Conservation (phyloP, 2,888 invertebrate genomes). For the Lampropteryx suffumata region DNA sequence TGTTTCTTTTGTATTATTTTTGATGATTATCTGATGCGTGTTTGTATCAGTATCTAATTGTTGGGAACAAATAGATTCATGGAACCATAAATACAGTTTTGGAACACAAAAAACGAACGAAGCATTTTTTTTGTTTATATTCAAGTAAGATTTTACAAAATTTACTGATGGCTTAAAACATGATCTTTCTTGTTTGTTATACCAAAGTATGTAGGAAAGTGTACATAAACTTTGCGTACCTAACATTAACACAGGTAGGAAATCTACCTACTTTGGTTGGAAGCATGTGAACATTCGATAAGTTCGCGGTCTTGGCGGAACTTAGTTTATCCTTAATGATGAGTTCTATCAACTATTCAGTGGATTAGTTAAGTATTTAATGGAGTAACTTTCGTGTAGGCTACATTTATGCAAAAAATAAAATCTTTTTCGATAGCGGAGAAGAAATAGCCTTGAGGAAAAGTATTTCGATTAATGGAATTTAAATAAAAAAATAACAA, state of each 20-base stretch:
- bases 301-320: slow-evolving; percentile 31
- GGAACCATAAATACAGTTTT: too few relatives aligned
- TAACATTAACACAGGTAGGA: slow-evolving; percentile 17
- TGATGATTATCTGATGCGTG: slow-evolving; percentile 19
- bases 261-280: slow-evolving; percentile 9
- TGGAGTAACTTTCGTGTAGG: slow-evolving; percentile 18
- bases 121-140: too few relatives aligned
- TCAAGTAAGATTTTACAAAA: too few relatives aligned
- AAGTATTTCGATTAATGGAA: too few relatives aligned
- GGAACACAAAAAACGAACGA: too few relatives aligned
- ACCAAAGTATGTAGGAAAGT: background rate
- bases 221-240: slow-evolving; percentile 17
- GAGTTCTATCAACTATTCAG: slow-evolving; percentile 35
- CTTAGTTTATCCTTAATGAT: slow-evolving; percentile 35
- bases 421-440: too few relatives aligned
- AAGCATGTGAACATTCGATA: slow-evolving; percentile 33
- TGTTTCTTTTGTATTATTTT: slow-evolving; percentile 23
- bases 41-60: slow-evolving; percentile 10
- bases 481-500: background rate
- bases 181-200: too few relatives aligned
- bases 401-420: background rate
- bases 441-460: too few relatives aligned
- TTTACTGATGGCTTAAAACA: too few relatives aligned
- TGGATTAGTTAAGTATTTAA: slow-evolving; percentile 31
- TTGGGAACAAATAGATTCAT: background rate